Base-by-base conservation (phyloP, 1,140 invertebrate genomes). In the Drosophila nebulosa region DNA sequence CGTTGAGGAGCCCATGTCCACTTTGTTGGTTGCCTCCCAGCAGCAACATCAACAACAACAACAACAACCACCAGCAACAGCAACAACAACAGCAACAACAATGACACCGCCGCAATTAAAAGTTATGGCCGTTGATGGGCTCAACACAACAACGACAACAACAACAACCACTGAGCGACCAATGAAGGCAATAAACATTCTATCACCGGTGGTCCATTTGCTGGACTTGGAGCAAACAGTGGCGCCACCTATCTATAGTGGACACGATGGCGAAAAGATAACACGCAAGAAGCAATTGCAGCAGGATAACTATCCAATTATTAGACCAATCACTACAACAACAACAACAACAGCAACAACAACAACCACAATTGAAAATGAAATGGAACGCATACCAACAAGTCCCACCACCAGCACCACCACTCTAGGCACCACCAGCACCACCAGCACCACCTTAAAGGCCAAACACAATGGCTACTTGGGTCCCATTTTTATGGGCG, bases 401-500 rank as follows among this genome's bases (percentile, higher is more conserved):
- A 55, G 58, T 1, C 59, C 51, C 22, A 64, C 6, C n/a, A 26
- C 36, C 7, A 55, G 6, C 12, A 57, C 14, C 18, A 61, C 32
- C 36, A 24, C n/a, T 27, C 5, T 30, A 42, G 62, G 7, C 27
- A 58, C 32, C 16, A 46, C 7, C 22, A 50, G 6, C 53, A 4
- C 35, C 57, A 6, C 16, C 27, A 27, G 4, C 51, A 39, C 22
- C 51, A 26, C 9, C 35, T 1, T 50, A 86, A 9, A 14, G 55
- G 81, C 79, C 14, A 74, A 85, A 16, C 79, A 79, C 21, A 88
- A 85, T 60, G 90, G 86, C 18, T 91, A 86, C 24, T 68, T 91
- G 63, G 90, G 90, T 42, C 90, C 90, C 4, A 90, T 91, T 24
- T 79, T 90, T 18, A 90, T 91, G 86, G 80, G 76, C 10, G 90